Conservation (phyloP, 1,140 invertebrate genomes). For the Drosophila oshimai region DNA sequence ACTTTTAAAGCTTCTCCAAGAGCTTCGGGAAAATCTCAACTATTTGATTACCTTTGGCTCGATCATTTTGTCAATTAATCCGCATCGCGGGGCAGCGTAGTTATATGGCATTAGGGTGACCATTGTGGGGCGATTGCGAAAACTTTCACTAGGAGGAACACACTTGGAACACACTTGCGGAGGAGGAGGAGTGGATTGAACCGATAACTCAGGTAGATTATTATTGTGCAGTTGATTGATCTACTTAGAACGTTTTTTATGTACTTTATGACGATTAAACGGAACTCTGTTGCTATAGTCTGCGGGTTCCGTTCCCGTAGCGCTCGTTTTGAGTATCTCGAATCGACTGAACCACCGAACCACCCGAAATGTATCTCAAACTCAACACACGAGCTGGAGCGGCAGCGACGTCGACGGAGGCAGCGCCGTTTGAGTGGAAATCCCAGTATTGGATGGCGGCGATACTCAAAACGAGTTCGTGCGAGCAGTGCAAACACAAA, state of each 20-base stretch:
- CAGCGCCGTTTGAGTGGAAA: slow-evolving; percentile 52
- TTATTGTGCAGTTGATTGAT: no score
- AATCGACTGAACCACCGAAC: slow-evolving; percentile 34
- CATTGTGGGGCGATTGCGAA: slow-evolving; percentile 72
- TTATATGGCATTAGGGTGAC: slow-evolving; percentile 85
- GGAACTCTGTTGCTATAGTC: no score
- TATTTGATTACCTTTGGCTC: slow-evolving; percentile 84
- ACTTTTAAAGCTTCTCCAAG: slow-evolving; percentile 69
- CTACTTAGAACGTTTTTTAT: no score
- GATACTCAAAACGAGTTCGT: slow-evolving; percentile 50
- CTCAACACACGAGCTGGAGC: no score
- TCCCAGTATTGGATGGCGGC: slow-evolving; percentile 45
- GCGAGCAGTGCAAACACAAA: neutral
- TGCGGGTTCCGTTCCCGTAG: slow-evolving; percentile 19
- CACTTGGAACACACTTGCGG: slow-evolving; percentile 6
- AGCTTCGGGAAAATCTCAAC: neutral
- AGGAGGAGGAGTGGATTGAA: neutral
- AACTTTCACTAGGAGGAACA: slow-evolving; percentile 31
- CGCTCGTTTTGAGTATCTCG: slow-evolving; percentile 56
- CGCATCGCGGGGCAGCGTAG: slow-evolving; percentile 83
- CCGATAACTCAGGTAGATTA: slow-evolving; percentile 4
- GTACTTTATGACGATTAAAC: no score
- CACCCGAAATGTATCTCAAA: slow-evolving; percentile 1
- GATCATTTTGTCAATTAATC: slow-evolving; percentile 85
- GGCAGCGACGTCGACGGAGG: slow-evolving; percentile 1